Evolutionary conservation across 2,888 invertebrate genomes (phyloP), one percentile per base, ranked within the genome.

Genomic region (Strigamia crassipes): DNA sequence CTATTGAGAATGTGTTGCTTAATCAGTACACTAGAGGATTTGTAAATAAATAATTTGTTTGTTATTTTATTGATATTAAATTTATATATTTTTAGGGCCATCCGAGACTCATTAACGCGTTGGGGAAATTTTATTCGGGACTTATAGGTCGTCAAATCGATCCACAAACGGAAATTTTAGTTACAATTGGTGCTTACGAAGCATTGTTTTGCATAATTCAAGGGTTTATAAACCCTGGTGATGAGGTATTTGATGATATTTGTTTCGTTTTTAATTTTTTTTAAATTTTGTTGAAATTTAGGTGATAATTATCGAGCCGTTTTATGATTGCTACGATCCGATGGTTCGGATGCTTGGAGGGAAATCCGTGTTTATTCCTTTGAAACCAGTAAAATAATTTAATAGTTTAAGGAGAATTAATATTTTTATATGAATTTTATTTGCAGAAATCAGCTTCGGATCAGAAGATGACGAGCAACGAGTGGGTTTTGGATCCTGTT

Each of bases 281-380:
- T n/a, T n/a, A n/a, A n/a, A n/a, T 78, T 38, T 51, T 21, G 42
- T 84, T 85, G 34, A 34, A 34, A 3, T 12, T 84, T n/a, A 97
- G 90, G 97, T 96, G 82, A 96, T 99, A 83, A 95, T 99, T 31
- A 96, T 99, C 84, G 99, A 99, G 87, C 99, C 99, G 0, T 99
- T 93, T 89, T 99, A 97, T 87, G 99, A 99, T 88, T 99, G 98
- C 87, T 99, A 99, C 86, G 95, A 94, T 85, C 96, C 97, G 0
- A 97, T 99, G 94, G 94, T 97, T 15, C 91, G 90, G 84, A 92
- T 92, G 85, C 96, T 96, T 1, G 95, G 96, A 0, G 99, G 97
- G 0, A 89, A 91, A 21, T 93, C 96, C 0, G 93, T 91, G 83
- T 98, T 94, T 87, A 94, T 99, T 84, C 93, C 98, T 0, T 89